Conservation (phyloP, 2,888 invertebrate genomes). For the Idaea straminata region DNA sequence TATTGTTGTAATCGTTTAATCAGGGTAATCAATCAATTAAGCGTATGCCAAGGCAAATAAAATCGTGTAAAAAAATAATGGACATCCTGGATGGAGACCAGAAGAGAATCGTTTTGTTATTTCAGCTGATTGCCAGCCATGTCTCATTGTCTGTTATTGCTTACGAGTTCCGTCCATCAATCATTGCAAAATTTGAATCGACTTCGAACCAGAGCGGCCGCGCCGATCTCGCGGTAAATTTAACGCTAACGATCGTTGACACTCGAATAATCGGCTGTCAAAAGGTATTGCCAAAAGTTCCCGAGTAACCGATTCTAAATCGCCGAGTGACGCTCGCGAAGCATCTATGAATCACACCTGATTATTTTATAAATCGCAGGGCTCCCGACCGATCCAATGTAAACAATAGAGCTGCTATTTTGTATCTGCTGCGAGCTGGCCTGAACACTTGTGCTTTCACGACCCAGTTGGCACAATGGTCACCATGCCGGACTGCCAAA, state of each 20-base stretch:
- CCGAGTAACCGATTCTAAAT: constrained; percentile 51
- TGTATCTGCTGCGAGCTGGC: constrained; percentile 22
- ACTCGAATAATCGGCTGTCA: constrained; percentile 75
- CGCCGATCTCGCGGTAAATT: constrained; percentile 59
- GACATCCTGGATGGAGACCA: constrained; percentile 23
- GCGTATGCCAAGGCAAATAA: neutral
- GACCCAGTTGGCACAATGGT: too few species aligned
- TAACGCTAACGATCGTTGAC: constrained; percentile 69
- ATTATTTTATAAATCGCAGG: constrained; percentile 67
- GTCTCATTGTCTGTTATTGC: constrained; percentile 19
- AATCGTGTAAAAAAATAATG: constrained; percentile 22
- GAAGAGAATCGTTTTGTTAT: constrained; percentile 20
- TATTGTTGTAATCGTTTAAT: neutral
- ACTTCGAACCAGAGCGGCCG: constrained; percentile 30
- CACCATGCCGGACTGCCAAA: too few species aligned
- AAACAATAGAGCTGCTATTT: constrained; percentile 49
- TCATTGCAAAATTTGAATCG: constrained; percentile 44
- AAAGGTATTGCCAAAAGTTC: constrained; percentile 71
- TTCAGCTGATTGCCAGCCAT: constrained; percentile 23
- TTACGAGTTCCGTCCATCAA: constrained; percentile 29
- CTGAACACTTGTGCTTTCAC: constrained; percentile 9
- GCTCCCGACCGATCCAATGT: constrained; percentile 37
- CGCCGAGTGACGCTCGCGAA: constrained; percentile 62
- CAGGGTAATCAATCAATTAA: neutral
- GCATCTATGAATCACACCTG: constrained; percentile 68